These are phyloP conservation scores for Beris morrisii DNA, from an alignment of 2,888 invertebrate species.

Conservation along the genomic window DNA sequence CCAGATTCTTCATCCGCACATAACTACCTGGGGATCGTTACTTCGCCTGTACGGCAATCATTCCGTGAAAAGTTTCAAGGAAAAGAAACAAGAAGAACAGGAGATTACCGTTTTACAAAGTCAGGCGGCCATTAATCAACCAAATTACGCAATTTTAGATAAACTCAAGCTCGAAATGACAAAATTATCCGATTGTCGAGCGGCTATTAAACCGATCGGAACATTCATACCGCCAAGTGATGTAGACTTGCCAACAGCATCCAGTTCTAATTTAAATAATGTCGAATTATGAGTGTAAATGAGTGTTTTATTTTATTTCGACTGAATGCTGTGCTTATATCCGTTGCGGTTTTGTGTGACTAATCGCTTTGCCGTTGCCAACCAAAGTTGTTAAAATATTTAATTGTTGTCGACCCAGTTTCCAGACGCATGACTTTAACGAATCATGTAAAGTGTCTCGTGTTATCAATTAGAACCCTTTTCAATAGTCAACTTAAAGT, in stretches of 20 bases:
- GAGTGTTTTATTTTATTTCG: no score
- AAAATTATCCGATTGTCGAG: conserved; percentile 69
- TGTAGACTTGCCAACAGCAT: conserved; percentile 67
- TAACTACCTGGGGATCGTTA: conserved; percentile 92
- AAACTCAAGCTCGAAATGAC: conserved; percentile 83
- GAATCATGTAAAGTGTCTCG: no score
- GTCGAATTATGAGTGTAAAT: conserved; percentile 59
- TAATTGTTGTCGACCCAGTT: no score
- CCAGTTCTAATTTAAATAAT: conserved; percentile 76
- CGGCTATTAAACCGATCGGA: conserved; percentile 64
- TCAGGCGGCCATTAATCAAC: conserved; percentile 85
- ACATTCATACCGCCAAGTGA: conserved; percentile 66
- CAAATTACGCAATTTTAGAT: conserved; percentile 86
- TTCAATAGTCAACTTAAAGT: no score
- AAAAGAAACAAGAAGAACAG: conserved; percentile 89
- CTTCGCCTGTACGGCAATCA: conserved; percentile 90
- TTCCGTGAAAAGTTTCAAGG: conserved; percentile 87
- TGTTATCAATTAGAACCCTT: no score
- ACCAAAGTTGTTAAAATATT: no score
- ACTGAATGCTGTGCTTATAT: no score
- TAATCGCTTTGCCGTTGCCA: no score
- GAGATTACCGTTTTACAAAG: conserved; percentile 89
- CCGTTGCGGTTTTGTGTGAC: no score
- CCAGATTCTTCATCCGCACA: conserved; percentile 89
- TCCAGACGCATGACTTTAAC: no score